Evolutionary conservation across 2,113 vertebrate genomes (phyloP), one percentile per base, ranked within the genome.

Genomic region (Lampris megalopsis): DNA sequence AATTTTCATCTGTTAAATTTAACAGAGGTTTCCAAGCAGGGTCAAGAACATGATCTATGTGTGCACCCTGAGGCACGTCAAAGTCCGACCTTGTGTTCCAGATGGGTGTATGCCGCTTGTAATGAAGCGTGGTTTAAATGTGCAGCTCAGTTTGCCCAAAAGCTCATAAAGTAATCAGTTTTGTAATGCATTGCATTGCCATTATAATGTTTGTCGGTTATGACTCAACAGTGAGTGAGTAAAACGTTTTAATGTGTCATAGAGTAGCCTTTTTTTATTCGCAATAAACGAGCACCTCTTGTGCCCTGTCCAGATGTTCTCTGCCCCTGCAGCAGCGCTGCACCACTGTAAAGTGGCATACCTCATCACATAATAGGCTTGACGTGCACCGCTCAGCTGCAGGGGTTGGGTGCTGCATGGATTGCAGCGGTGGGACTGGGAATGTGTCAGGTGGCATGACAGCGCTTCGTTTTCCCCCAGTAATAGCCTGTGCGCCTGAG

Each of bases 121-220:
- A 87, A 89, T 85, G 84, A 84, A 79, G 69, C 63, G 65, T 79
- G 79, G 84, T 49, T 71, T 76, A 38, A 59, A 85, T 54, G 73
- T 84, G 86, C 83, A 76, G 73, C 79, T 85, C 76, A 86, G 87
- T 87, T 79, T 81, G 85, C 81, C 78, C 81, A 82, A 73, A 78
- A 56, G 76, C 80, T 80, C 78, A 81, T 79, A 62, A 67, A 87
- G 77, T 77, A 70, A 88, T 88, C 76, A 77, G 66, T 66, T 79
- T 60, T 76, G 75, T 80, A 79, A 84, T 82, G 68, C 57, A 61
- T 73, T 66, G 53, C 54, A 43, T 69, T 76, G 38, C 40, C 8
- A 73, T 73, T 48, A 67, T 83, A 80, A 79, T 79, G 60, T 59
- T 69, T 40, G 9, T 43, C 50, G 57, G 58, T 85, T 61, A 79